Evolutionary conservation across 1,140 invertebrate species (phyloP).

Genomic region (Zaprionus africanus): DNA sequence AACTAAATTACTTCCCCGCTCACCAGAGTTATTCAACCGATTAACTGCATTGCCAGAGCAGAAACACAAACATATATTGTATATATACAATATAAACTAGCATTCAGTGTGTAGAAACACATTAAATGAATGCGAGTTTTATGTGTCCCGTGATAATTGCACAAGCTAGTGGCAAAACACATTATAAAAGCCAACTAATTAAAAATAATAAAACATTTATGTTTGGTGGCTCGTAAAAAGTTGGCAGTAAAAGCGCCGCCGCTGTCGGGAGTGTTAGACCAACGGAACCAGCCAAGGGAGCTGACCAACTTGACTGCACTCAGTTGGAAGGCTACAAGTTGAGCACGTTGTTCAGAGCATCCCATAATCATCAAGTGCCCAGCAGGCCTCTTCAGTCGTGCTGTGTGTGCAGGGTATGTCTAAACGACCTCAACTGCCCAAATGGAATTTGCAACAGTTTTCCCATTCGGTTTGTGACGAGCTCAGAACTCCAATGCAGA

Average conservation of each 20-base stretch:
- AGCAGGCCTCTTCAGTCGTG: not conserved
- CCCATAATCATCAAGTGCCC: not conserved
- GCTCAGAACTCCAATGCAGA: slow-evolving; percentile 33
- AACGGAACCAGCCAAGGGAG: no score
- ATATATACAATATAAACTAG: not conserved
- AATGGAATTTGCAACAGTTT: slow-evolving; percentile 54
- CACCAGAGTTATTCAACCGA: slow-evolving; percentile 16
- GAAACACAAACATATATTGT: not conserved
- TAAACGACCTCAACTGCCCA: slow-evolving; percentile 36
- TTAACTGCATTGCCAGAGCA: slow-evolving; percentile 20
- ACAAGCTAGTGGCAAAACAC: slow-evolving; percentile 29
- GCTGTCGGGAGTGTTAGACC: not conserved
- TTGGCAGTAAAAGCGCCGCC: not conserved
- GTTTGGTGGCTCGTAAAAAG: slow-evolving; percentile 39
- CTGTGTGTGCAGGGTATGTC: not conserved
- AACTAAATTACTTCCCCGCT: slow-evolving; percentile 15
- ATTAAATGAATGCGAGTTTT: slow-evolving; percentile 38
- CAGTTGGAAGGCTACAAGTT: not conserved
- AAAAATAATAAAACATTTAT: slow-evolving; percentile 70
- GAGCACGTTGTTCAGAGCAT: not conserved
- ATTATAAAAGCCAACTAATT: slow-evolving; percentile 60
- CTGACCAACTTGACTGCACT: not conserved
- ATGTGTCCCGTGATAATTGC: slow-evolving; percentile 38
- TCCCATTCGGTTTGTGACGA: slow-evolving; percentile 44
- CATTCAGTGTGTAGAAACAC: not conserved